Percentiles rank a stretch among this genome's conserved stretches.
phyloP scores from a whole-genome alignment of 1,140 invertebrate species.

The Archivesica marissinica region DNA sequence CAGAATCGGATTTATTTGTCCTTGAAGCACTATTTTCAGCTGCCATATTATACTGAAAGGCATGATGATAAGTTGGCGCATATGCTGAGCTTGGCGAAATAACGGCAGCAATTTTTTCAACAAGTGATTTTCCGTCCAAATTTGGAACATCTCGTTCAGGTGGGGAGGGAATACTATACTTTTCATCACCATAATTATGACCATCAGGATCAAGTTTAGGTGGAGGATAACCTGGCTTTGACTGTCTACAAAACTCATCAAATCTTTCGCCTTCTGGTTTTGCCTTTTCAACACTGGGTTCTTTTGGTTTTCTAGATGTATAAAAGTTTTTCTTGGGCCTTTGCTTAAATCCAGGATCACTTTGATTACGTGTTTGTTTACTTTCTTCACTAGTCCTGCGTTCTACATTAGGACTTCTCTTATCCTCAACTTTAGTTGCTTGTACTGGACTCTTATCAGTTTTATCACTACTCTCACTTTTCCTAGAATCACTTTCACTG shows the following conservation, averaged over 20 bases:
- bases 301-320: conserved; percentile 49
- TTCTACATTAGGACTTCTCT: conserved; percentile 72
- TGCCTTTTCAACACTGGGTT: conserved; percentile 18
- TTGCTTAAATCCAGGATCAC: conserved; percentile 82
- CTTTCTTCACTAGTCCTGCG: conserved; percentile 71
- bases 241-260: conserved; percentile 78
- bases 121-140: conserved; percentile 66
- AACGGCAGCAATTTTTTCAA: conserved; percentile 66
- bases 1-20: background rate
- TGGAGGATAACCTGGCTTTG: conserved; percentile 84
- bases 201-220: conserved; percentile 85
- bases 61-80: conserved; percentile 44
- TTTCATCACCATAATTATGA: conserved; percentile 88
- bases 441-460: conserved; percentile 39
- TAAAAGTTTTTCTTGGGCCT: conserved; percentile 61
- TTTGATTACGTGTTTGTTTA: conserved; percentile 70
- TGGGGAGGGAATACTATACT: conserved; percentile 90
- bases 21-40: conserved; percentile 26
- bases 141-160: conserved; percentile 88
- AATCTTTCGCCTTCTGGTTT: conserved; percentile 65
- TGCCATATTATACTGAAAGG: conserved; percentile 46
- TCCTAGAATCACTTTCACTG: conserved; percentile 16
- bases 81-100: conserved; percentile 52
- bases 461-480: conserved; percentile 18
- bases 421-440: conserved; percentile 43